Conservation (phyloP, 2,888 invertebrate genomes). For the Eupeodes luniger region DNA sequence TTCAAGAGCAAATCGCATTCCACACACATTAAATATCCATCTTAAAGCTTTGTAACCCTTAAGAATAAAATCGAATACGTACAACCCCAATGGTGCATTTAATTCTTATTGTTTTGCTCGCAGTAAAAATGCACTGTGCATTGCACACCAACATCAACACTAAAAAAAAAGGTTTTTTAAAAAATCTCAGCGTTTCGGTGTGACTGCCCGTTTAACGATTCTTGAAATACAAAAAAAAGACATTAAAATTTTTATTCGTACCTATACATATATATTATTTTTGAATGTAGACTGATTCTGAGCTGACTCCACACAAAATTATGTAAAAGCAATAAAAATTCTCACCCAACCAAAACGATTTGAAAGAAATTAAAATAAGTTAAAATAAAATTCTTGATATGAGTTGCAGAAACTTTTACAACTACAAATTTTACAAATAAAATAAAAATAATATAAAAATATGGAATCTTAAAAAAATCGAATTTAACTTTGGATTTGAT, state of each 20-base stretch:
- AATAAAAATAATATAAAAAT: too few species aligned
- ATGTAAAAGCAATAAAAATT: constrained; percentile 35
- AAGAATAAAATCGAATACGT: not conserved
- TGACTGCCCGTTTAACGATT: constrained; percentile 36
- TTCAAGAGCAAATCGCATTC: too few species aligned
- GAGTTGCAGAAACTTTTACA: too few species aligned
- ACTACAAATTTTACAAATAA: too few species aligned
- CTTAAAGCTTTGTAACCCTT: too few species aligned
- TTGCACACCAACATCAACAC: not conserved
- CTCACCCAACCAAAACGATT: constrained; percentile 9
- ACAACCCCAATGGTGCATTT: not conserved
- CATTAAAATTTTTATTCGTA: constrained; percentile 20
- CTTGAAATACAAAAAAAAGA: constrained; percentile 1
- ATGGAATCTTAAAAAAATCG: too few species aligned
- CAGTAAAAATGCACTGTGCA: constrained; percentile 13
- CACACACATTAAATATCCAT: too few species aligned
- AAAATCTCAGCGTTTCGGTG: not conserved
- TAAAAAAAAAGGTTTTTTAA: not conserved
- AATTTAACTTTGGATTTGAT: too few species aligned
- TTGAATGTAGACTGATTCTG: constrained; percentile 23
- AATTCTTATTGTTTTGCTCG: not conserved
- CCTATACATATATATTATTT: not conserved
- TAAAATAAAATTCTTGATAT: not conserved
- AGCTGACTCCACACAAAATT: constrained; percentile 26
- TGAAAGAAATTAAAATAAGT: constrained; percentile 16